phyloP scores from a whole-genome alignment of 2,113 vertebrate species.

The Pomatostomus ruficeps region DNA sequence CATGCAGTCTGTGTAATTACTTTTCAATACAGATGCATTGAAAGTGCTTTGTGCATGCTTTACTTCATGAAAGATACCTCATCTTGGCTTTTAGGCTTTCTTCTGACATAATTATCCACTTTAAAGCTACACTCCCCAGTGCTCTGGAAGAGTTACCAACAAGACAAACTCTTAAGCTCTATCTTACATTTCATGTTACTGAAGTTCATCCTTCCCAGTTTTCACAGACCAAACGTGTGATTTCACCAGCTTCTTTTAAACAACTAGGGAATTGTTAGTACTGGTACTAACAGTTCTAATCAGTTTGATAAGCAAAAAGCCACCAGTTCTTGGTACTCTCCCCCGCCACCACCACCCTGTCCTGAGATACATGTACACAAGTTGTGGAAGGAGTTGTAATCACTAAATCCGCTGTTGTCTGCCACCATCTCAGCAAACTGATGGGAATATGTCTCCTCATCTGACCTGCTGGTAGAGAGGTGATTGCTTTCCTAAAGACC shows the following conservation, averaged over 20 bases:
- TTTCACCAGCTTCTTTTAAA: not conserved
- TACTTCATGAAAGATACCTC: not conserved
- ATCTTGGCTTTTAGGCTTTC: not conserved
- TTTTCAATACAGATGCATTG: not conserved
- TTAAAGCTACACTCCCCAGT: not conserved
- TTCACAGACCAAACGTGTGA: not conserved
- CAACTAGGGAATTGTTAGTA: not conserved
- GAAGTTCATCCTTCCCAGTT: not conserved
- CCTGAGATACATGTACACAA: fast-evolving
- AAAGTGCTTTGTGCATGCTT: not conserved
- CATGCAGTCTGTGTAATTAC: not conserved
- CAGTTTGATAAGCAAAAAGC: not conserved
- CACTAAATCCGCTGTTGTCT: not conserved
- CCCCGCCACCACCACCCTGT: not conserved
- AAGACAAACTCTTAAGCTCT: not conserved
- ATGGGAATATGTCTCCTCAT: not conserved
- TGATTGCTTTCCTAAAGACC: not conserved
- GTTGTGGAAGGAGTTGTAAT: not conserved
- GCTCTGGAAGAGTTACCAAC: not conserved
- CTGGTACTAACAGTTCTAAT: not conserved
- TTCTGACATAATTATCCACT: not conserved
- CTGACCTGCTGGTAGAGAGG: not conserved
- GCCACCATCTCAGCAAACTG: not conserved
- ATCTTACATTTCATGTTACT: not conserved
- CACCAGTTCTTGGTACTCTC: not conserved